Percentiles rank a stretch among this genome's conserved stretches.
Conservation (phyloP, 2,888 invertebrate genomes). For the Caenorhabditis afra region DNA sequence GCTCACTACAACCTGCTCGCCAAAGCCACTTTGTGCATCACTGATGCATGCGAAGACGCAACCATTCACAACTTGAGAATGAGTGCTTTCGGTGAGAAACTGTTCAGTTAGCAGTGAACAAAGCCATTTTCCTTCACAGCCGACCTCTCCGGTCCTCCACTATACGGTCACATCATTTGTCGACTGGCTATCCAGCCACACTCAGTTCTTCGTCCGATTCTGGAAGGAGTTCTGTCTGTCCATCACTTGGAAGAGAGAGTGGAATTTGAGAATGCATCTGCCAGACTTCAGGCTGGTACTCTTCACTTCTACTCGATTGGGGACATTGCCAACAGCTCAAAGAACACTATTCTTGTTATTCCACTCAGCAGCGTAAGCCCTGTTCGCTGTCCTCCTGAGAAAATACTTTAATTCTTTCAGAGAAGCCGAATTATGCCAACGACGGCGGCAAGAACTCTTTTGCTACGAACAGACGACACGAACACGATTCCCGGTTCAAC, state of each 20-base stretch:
- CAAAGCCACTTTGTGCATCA: conserved; percentile 60
- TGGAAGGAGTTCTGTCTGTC: conserved; percentile 66
- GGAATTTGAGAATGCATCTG: conserved; percentile 57
- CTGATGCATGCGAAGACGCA: conserved; percentile 69
- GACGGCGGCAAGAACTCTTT: conserved; percentile 42
- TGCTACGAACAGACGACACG: conserved; percentile 60
- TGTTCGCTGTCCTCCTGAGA: background rate
- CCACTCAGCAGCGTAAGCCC: conserved; percentile 60
- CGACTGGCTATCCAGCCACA: conserved; percentile 67
- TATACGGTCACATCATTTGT: conserved; percentile 70
- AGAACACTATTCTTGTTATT: conserved; percentile 59
- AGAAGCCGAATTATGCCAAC: conserved; percentile 63
- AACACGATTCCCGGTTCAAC: conserved; percentile 55
- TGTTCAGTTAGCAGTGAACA: background rate
- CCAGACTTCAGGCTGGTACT: conserved; percentile 64
- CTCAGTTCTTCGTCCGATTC: conserved; percentile 65
- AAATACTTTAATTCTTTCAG: conserved; percentile 39
- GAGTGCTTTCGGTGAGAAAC: conserved; percentile 64
- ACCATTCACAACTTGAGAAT: conserved; percentile 69
- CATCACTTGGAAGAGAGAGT: conserved; percentile 59
- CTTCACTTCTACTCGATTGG: conserved; percentile 61
- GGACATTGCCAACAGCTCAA: conserved; percentile 53
- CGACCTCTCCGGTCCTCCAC: conserved; percentile 70
- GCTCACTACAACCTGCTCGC: conserved; percentile 69
- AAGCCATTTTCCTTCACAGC: too few relatives aligned